Base-by-base conservation (phyloP, 2,113 vertebrate genomes). In the Archilochus colubris region DNA sequence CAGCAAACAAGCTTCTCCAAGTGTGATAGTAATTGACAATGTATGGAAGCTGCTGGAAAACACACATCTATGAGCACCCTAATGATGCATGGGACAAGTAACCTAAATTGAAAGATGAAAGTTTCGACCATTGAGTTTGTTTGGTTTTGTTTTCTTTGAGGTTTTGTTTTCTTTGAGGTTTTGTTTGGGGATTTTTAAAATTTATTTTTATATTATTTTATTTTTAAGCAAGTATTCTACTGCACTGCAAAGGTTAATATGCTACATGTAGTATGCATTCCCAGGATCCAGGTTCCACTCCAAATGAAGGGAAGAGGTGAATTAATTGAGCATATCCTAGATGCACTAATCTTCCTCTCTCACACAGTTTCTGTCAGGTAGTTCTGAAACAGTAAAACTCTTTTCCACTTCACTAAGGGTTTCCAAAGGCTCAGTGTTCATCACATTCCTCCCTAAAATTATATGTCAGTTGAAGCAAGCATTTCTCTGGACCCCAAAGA, bases 371-470 rank as follows among this genome's bases (percentile, higher is more conserved):
- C 75, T 44, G 3, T 14, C 14, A n/a, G 17, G 25, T 51, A 68
- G 30, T 25, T 80, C 51, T 43, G 30, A n/a, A 77, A 53, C 4
- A 82, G 43, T 7, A 55, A 48, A 67, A 17, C 6, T 63, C 46
- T 25, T 24, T 12, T 48, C 22, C 17, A 20, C 12, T 19, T 83
- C 51, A 28, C 22, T 1, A 14, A 63, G 23, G 40, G 24, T 63
- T 80, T 18, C 54, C 44, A 16, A 73, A 66, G 15, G 27, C 12
- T 33, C n/a, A 1, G 0, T 4, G 8, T 50, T 27, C 48, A 33
- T 8, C 61, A 46, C 22, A 43, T 36, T 19, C 40, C 19, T 55
- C 25, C 2, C 1, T 10, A 64, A 66, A 58, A 19, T 0, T n/a
- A 13, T 33, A 16, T 6, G 23, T 57, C 68, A 64, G 64, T 33